These are phyloP conservation scores for Aurelia sp. DNA, from an alignment of 30 jellyfish, hydroid and myxozoan species.

Conservation along the genomic window DNA sequence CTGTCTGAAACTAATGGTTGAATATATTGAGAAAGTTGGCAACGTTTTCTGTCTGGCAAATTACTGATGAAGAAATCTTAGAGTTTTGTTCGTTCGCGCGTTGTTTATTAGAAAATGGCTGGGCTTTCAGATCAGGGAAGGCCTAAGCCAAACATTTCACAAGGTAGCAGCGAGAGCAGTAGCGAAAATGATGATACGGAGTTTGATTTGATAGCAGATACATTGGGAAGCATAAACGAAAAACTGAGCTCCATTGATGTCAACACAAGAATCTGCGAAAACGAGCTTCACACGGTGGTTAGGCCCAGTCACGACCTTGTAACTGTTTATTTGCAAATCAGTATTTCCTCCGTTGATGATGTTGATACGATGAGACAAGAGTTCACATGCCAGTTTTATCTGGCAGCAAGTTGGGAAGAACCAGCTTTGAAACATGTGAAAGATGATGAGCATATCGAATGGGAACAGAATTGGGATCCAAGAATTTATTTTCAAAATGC, in stretches of 20 bases:
- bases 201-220: slow-evolving; percentile 36
- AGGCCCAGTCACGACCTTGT: slow-evolving; percentile 56
- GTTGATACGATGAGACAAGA: slow-evolving; percentile 84
- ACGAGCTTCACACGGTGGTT: slow-evolving; percentile 49
- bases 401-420: slow-evolving; percentile 85
- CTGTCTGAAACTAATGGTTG: too few relatives aligned
- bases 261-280: slow-evolving; percentile 45
- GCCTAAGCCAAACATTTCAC: neutral
- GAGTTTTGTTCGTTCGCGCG: neutral
- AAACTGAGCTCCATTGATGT: slow-evolving; percentile 32
- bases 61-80: too few relatives aligned
- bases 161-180: neutral
- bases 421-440: slow-evolving; percentile 23
- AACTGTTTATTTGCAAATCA: slow-evolving; percentile 61
- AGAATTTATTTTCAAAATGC: slow-evolving; percentile 86
- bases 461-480: slow-evolving; percentile 89
- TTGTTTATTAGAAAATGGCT: neutral
- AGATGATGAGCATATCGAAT: slow-evolving; percentile 34
- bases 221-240: slow-evolving; percentile 30
- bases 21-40: too few relatives aligned
- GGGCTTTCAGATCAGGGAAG: neutral
- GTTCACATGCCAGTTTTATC: slow-evolving; percentile 72
- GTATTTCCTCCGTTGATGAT: slow-evolving; percentile 71
- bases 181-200: slow-evolving; percentile 18
- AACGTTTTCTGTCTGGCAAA: too few relatives aligned